Evolutionary conservation across 2,113 vertebrate genomes (phyloP), one percentile per base, ranked within the genome.

Genomic region (Phocoena sinus): DNA sequence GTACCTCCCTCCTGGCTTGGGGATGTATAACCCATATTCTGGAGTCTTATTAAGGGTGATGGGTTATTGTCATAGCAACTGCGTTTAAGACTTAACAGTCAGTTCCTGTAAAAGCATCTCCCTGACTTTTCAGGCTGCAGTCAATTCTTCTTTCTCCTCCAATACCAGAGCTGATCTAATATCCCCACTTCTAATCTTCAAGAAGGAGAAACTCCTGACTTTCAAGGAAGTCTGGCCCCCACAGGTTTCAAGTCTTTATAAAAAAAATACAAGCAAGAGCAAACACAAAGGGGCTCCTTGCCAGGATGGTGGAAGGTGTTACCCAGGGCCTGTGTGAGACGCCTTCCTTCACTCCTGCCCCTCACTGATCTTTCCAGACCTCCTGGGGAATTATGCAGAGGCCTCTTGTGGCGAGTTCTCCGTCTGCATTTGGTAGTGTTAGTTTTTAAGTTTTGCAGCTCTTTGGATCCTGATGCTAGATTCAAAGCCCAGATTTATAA

Each of bases 31-130:
- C 77, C 95, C 73, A 96, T 60, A 93, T 98, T 98, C 91, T 97
- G 58, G 96, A 67, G 38, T 98, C 95, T 98, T 97, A 97, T 98
- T 97, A 93, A 96, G 71, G 71, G 85, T 95, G 87, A 91, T 97
- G 97, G 97, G 97, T 96, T 98, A 90, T 98, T 98, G 97, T 97
- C 94, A 98, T 96, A 97, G 97, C 92, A 95, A 97, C 47, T 93
- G 81, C 77, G 89, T 98, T 96, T 60, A 74, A 28, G 53, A n/a
- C 63, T 58, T 74, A 80, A 96, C 71, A 88, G 94, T 96, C 94
- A 80, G 63, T 96, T 93, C 73, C 68, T 86, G 65, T 96, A 94
- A 50, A 28, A 25, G 53, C 93, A 97, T 97, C 95, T 95, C 93
- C 94, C 97, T 94, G 97, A 94, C 82, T 97, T 98, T 98, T 95